Base-by-base conservation (phyloP, 2,797 vertebrate genomes). In the Erpetoichthys calabaricus region DNA sequence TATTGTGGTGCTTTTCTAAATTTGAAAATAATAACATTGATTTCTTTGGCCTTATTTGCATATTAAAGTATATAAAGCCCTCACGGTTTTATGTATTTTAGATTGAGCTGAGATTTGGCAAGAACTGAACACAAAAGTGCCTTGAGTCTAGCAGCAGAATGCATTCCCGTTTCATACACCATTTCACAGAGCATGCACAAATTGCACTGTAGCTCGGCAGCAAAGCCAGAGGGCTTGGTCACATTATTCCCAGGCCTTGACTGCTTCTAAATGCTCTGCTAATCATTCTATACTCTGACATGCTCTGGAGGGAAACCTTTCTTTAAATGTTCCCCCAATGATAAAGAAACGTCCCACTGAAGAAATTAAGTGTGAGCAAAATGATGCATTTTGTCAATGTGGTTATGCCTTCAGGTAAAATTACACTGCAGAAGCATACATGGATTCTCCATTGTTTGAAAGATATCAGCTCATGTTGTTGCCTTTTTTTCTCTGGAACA, bases 141-240 rank as follows among this genome's bases (percentile, higher is more conserved):
- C 79, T 85, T 73, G 78, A 84, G 79, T 83, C 64, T 62, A 68
- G 70, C 67, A 71, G 69, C 71, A 76, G 70, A 71, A 70, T 66
- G 70, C 76, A 71, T 77, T 79, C 69, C 74, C 78, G 80, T 89
- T 89, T 89, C 79, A 85, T 86, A 79, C 78, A 78, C 76, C 73
- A 73, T 73, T 86, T 83, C 80, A 83, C 82, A 86, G 72, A 79
- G 81, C 80, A 83, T 86, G 79, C 83, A 82, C 83, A 91, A 86
- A 86, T 80, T 80, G 78, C 67, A 74, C 66, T 71, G 78, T 71
- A 81, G 74, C 76, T 77, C 72, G 57, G 55, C 72, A 72, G 67
- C 1, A 67, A 61, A 61, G 73, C 82, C 81, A 69, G 53, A 64
- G 77, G 80, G 80, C 69, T 76, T 44, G 62, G 65, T 76, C 69